phyloP scores from a whole-genome alignment of 2,113 vertebrate species.

The pig (Sus scrofa) region T2T-Sscrofa CM000824.6:25851001-25851500 shows the following conservation, averaged over 20 bases:
- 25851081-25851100: not conserved
- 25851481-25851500: not conserved
- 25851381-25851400: not conserved
- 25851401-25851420: not conserved
- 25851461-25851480: conserved; percentile 39
- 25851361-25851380: not conserved
- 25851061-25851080: not conserved
- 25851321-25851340: not conserved
- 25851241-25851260: not conserved
- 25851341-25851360: not conserved
- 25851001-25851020: conserved; percentile 41
- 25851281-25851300: not conserved
- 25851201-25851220: not conserved
- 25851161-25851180: not conserved
- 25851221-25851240: not conserved
- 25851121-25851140: conserved; percentile 46
- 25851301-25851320: conserved; percentile 19
- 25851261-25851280: not conserved
- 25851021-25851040: not conserved
- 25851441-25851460: not conserved
- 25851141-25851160: not conserved
- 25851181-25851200: conserved; percentile 1
- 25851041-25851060: not conserved
- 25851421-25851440: not conserved
- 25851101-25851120: not conserved